Percentiles rank a stretch among this genome's conserved stretches.
Conservation (phyloP, 2,888 invertebrate species). For the Troglohyphantes excavatus region DNA sequence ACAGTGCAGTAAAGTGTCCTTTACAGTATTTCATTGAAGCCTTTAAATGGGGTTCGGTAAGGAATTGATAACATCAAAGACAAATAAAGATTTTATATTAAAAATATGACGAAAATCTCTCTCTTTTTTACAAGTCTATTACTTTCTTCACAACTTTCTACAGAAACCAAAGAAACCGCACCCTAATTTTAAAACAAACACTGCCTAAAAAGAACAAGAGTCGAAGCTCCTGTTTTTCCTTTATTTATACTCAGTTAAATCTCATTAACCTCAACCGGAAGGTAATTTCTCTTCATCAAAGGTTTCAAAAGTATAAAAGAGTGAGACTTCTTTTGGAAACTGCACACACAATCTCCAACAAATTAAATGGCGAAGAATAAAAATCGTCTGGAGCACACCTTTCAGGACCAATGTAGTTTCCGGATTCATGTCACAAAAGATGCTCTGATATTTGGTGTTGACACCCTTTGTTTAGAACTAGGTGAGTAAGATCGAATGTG, state of each 20-base stretch:
- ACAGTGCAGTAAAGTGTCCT: too few relatives aligned
- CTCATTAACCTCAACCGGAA: background rate
- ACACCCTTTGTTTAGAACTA: background rate
- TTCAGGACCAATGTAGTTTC: background rate
- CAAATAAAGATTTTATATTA: too few relatives aligned
- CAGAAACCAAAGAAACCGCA: background rate
- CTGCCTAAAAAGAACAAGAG: background rate
- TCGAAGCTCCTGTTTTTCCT: background rate
- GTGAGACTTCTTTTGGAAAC: background rate
- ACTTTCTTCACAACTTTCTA: background rate
- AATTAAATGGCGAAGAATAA: background rate
- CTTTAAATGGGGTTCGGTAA: too few relatives aligned
- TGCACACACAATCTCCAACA: background rate
- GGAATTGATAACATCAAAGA: too few relatives aligned
- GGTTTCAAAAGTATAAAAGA: conserved; percentile 7
- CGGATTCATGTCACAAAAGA: background rate
- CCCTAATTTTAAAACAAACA: background rate
- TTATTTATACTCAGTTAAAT: background rate
- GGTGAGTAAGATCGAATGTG: background rate
- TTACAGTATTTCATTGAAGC: too few relatives aligned
- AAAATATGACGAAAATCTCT: too few relatives aligned
- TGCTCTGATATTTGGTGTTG: background rate
- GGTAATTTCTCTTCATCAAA: conserved; percentile 25
- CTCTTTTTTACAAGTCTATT: background rate
- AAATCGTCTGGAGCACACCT: background rate